Evolutionary conservation across 1,140 invertebrate species (phyloP), one percentile per base, ranked within the genome.

Genomic region (Sinonovacula constricta): DNA sequence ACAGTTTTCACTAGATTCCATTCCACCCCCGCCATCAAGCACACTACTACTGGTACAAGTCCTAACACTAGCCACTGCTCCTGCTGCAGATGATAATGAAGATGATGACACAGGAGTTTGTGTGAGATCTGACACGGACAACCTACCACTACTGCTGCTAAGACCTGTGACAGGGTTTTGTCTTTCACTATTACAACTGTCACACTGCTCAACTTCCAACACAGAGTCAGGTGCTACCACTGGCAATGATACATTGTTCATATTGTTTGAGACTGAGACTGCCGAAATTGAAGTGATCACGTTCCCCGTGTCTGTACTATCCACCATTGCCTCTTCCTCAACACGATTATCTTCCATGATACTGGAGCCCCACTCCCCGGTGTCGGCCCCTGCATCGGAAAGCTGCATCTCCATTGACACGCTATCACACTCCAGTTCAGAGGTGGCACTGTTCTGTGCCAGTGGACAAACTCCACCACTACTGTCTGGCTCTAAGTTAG

Each of bases 151-250:
- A 53, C 49, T 53, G 24, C 49, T n/a, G 18, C 24, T 22, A 53
- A n/a, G 18, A 53, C 49, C 49, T 22, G 49, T 53, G 24, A 51
- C 2, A 12, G 72, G 67, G 31, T 57, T 56, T 57, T 26, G 22
- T 76, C 34, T 63, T 33, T 76, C 72, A 45, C 72, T 76, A 59
- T 76, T 76, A 67, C 72, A 76, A 76, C 72, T 76, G 56, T 76
- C 72, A 67, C 72, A 76, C 53, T 67, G 72, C 56, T 62, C 65
- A 30, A 56, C 67, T 15, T 57, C 62, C 12, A n/a, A 7, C 4
- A 22, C 34, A 2, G 63, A 0, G 34, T 62, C 39, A 51, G 0
- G 22, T n/a, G n/a, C n/a, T n/a, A n/a, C n/a, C n/a, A n/a, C n/a
- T n/a, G n/a, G n/a, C n/a, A n/a, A n/a, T n/a, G n/a, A n/a, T n/a